A percentile compares a stretch with the other conserved stretches of the same genome.
Conservation (phyloP, 2,797 vertebrate genomes). For the Chiropotes sagulatus region DNA sequence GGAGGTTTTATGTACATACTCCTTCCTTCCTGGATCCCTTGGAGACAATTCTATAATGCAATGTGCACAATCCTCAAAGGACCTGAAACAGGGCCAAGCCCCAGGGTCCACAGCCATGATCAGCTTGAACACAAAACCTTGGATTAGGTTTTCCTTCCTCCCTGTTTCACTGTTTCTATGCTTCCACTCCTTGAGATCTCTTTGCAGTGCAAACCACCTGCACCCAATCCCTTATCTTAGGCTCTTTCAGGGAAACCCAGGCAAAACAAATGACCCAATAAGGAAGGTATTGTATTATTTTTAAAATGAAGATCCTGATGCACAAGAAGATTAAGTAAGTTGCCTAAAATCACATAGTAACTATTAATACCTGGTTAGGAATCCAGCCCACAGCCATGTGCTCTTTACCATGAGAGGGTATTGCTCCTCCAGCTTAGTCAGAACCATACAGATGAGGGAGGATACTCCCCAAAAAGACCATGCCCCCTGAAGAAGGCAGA, state of each 20-base stretch:
- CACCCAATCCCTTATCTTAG: background rate
- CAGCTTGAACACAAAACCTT: background rate
- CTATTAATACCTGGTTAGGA: background rate
- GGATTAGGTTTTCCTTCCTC: background rate
- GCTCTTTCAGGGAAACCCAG: background rate
- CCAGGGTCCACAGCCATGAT: rapidly evolving
- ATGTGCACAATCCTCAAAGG: too few relatives aligned
- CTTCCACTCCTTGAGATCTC: rapidly evolving
- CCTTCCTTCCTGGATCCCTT: rapidly evolving
- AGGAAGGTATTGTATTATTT: background rate
- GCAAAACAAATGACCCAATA: background rate
- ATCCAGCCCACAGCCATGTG: too few relatives aligned
- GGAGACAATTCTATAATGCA: rapidly evolving
- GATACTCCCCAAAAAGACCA: background rate
- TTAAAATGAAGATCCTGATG: background rate
- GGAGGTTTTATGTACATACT: background rate
- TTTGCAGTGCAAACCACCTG: background rate
- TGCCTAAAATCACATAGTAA: background rate
- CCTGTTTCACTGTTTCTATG: background rate
- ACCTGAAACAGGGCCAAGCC: background rate
- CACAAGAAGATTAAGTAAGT: background rate
- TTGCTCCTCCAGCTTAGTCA: background rate
- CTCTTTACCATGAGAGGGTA: rapidly evolving
- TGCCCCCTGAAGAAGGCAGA: background rate
- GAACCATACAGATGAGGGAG: background rate